phyloP scores from a whole-genome alignment of 2,888 invertebrate species.

The Clunio marinus region DNA sequence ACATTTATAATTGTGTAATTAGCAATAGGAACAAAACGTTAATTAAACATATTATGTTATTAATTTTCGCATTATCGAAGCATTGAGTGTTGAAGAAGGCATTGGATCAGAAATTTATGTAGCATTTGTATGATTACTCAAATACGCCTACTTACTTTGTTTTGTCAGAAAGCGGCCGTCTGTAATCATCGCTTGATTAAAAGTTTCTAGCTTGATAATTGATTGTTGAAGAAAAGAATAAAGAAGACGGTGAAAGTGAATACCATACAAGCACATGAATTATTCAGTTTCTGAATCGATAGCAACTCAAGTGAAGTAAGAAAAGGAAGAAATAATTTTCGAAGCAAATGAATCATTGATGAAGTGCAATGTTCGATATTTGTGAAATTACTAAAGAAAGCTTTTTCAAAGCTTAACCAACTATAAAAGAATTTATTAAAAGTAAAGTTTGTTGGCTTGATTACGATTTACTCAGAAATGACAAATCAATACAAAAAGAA shows the following conservation, averaged over 20 bases:
- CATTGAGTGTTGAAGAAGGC: too few species aligned
- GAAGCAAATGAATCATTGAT: slow-evolving; percentile 5
- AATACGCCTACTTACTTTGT: not conserved
- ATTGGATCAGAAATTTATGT: not conserved
- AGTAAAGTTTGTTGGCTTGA: too few species aligned
- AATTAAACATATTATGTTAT: not conserved
- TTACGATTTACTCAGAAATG: not conserved
- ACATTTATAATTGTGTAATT: slow-evolving; percentile 10
- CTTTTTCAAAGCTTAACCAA: not conserved
- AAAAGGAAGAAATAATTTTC: not conserved
- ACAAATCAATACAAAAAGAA: not conserved
- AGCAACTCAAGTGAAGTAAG: not conserved
- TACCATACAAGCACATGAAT: not conserved
- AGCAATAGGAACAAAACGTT: not conserved
- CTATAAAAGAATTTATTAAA: not conserved
- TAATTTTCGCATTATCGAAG: too few species aligned
- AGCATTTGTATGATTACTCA: not conserved
- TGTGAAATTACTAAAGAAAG: too few species aligned
- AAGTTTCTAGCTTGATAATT: slow-evolving; percentile 8
- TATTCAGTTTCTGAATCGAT: not conserved
- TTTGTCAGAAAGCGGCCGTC: not conserved
- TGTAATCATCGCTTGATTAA: not conserved
- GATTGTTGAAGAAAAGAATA: not conserved
- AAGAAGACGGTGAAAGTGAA: not conserved
- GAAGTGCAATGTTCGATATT: not conserved